Percentiles rank a stretch among this genome's conserved stretches.
These are phyloP conservation scores for Heliconius nattereri DNA, from an alignment of 1,140 invertebrate species.

Conservation along the genomic window DNA sequence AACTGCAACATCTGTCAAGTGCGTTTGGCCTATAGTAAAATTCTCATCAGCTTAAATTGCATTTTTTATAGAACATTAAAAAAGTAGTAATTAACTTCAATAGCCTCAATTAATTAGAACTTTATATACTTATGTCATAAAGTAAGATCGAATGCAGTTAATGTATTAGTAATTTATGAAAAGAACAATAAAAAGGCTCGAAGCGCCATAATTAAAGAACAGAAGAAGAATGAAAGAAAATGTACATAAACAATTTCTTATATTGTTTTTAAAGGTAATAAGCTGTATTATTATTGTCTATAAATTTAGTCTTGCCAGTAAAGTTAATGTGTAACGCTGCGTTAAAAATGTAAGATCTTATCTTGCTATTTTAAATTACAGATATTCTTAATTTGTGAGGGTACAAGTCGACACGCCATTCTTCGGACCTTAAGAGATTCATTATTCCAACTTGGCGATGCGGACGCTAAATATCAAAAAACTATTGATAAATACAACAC, in stretches of 20 bases:
- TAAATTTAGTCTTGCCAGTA: no score
- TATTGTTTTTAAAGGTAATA: not conserved
- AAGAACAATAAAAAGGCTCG: not conserved
- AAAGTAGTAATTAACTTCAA: not conserved
- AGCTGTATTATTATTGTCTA: not conserved
- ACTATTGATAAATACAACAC: not conserved
- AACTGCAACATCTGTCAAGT: no score
- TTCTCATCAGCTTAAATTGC: no score
- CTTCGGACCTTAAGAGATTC: not conserved
- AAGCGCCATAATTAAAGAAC: no score
- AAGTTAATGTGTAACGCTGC: no score
- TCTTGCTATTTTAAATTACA: not conserved
- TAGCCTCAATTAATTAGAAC: not conserved
- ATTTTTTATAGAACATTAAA: not conserved
- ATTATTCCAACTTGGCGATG: not conserved
- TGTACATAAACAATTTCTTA: not conserved
- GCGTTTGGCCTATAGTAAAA: no score
- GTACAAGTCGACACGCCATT: not conserved
- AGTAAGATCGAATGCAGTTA: not conserved
- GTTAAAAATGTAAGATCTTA: no score
- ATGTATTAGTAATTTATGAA: not conserved
- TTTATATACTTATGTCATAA: not conserved
- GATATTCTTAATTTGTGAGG: not conserved
- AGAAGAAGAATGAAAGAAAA: not conserved
- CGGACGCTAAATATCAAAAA: not conserved